Base-by-base conservation (phyloP, 2,113 vertebrate genomes). In the Isichthys henryi region DNA sequence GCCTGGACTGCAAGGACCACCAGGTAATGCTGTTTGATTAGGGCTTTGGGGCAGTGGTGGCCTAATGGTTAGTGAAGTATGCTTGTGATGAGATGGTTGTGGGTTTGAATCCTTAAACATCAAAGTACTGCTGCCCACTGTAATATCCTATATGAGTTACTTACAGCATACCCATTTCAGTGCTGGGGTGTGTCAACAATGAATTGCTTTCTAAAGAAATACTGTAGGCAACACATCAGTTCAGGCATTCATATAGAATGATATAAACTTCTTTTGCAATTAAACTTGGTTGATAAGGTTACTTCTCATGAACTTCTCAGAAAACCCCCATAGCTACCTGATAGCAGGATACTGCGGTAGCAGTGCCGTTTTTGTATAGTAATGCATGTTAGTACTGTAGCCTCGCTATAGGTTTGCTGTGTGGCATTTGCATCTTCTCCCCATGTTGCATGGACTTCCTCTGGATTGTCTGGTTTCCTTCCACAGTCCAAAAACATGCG, bases 1-100 rank as follows among this genome's bases (percentile, higher is more conserved):
- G 89, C 95, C 96, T 62, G 98, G 98, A 92, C 96, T 96, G 87
- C 98, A 97, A 91, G 98, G 98, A 94, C 97, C 97, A 1, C 97
- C 97, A 96, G 98, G 98, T 98, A 70, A 96, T 87, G 39, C 27
- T 35, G 88, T 58, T 87, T 49, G 11, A 87, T 7, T 74, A 1
- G 19, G 53, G 53, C 1, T 56, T 23, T 2, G 53, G 53, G 19
- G 1, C 1, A 7, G 53, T 21, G 53, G 19, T 7, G 19, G 1
- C 4, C 5, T 56, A 56, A 21, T 56, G 53, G 53, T 21, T 7
- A 21, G 19, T 56, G 19, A 56, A 56, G 19, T 5, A 56, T 56
- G 53, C 19, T 21, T 21, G 1, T 21, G 53, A 7, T 56, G 1
- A 56, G 5, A 56, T 21, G 53, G 19, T 56, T 6, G 53, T 56